Evolutionary conservation across 2,797 vertebrate species (phyloP), one percentile per base, ranked within the genome.

Genomic region (Phylloscopus collybita): DNA sequence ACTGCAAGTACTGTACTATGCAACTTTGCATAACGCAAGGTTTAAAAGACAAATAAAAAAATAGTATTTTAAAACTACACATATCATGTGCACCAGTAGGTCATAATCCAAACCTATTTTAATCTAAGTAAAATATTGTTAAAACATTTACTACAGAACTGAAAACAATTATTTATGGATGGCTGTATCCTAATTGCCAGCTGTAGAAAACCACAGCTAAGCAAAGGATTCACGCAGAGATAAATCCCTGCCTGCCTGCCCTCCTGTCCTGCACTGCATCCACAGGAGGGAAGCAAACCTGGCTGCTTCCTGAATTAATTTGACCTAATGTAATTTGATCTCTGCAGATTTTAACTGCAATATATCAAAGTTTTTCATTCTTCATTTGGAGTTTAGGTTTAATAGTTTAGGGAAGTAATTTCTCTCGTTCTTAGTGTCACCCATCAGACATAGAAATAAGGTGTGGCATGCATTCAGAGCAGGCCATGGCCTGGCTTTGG

Each of bases 11-110:
- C 74, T 65, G 59, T 65, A 80, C 92, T 91, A 8, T 80, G 87
- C 81, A 92, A 59, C 81, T 94, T 95, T 92, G 90, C 88, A 81
- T 91, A 92, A 95, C 11, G 9, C 72, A 91, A 95, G 86, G 38
- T 94, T 96, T 93, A 97, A 97, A 95, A 98, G 89, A 95, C 96
- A 97, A 97, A 97, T 94, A 88, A 90, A 97, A 97, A 97, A 97
- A 78, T 56, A 93, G 64, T 92, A 93, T 86, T 97, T 97, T 95
- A 97, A 95, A 97, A 97, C 80, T 93, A 54, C 84, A 94, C 92
- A 92, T 94, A 95, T 78, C 92, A 95, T 92, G 97, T 93, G 97
- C 79, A 97, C 79, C 70, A 50, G 36, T 86, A 97, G 95, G 92
- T 91, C 85, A 66, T 86, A 95, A 95, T 93, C 59, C 69, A 93